These are phyloP conservation scores for Diplolepis rosae DNA, from an alignment of 2,888 invertebrate species.

Conservation along the genomic window DNA sequence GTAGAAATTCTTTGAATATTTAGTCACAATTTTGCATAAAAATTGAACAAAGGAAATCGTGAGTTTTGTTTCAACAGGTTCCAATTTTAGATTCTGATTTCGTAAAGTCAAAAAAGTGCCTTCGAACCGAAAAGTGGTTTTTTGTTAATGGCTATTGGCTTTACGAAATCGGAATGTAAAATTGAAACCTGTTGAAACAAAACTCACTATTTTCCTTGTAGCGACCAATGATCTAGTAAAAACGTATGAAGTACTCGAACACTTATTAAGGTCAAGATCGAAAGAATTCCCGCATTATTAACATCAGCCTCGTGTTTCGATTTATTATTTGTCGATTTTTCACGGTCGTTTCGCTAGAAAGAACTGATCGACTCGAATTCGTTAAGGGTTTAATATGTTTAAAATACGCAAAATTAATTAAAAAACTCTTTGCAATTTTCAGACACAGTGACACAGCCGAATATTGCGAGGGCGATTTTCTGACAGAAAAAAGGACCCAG, in stretches of 20 bases:
- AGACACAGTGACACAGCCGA: constrained; percentile 56
- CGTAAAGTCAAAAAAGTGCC: not conserved
- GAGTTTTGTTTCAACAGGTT: no score
- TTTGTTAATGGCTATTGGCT: not conserved
- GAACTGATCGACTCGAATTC: not conserved
- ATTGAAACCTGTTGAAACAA: constrained; percentile 10
- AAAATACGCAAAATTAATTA: not conserved
- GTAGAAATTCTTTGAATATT: no score
- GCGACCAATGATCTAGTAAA: not conserved
- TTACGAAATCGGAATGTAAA: not conserved
- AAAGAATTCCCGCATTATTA: constrained; percentile 29
- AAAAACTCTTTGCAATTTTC: not conserved
- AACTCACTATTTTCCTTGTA: not conserved
- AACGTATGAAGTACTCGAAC: constrained; percentile 22
- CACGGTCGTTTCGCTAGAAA: constrained; percentile 37
- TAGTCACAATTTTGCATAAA: no score
- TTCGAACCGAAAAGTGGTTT: not conserved
- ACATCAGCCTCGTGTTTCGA: constrained; percentile 4
- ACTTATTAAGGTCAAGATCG: constrained; percentile 40
- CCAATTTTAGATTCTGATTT: no score
- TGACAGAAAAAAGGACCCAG: constrained; percentile 81
- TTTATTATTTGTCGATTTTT: constrained; percentile 33
- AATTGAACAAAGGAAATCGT: no score
- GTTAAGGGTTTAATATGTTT: not conserved
- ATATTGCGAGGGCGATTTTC: constrained; percentile 78